Evolutionary conservation across 2,797 vertebrate species (phyloP).

Genomic region (Mionectes olivaceus): DNA sequence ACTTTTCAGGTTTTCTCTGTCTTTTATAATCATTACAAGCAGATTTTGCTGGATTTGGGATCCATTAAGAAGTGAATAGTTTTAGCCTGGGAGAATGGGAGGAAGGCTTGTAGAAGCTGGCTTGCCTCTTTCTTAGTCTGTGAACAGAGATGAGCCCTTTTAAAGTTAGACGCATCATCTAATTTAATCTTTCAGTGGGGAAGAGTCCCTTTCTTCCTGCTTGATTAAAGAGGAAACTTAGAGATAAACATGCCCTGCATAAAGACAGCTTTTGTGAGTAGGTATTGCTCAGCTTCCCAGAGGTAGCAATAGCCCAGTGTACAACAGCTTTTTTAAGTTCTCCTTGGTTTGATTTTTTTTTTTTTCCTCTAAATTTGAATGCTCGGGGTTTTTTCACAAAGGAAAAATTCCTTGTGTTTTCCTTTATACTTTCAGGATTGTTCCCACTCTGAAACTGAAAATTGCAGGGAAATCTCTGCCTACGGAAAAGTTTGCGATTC

Average conservation of each 20-base stretch:
- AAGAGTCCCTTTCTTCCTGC: slow-evolving; percentile 16
- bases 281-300: neutral
- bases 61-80: neutral
- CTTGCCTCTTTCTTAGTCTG: neutral
- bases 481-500: slow-evolving; percentile 97
- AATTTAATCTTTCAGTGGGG: slow-evolving; percentile 16
- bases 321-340: neutral
- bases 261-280: slow-evolving; percentile 34
- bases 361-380: neutral
- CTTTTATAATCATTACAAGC: neutral
- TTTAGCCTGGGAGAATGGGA: neutral
- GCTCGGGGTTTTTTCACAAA: neutral
- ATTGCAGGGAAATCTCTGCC: slow-evolving; percentile 97
- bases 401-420: neutral
- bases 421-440: slow-evolving; percentile 81
- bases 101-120: neutral
- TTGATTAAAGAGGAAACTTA: slow-evolving; percentile 40
- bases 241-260: neutral
- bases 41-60: neutral
- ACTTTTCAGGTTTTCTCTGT: neutral
- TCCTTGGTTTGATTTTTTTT: neutral
- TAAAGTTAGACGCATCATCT: neutral
- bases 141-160: neutral
- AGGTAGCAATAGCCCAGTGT: neutral
- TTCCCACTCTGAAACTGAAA: slow-evolving; percentile 94